A percentile compares a stretch with the other conserved stretches of the same genome.
phyloP scores from a whole-genome alignment of 1,140 invertebrate species.

The Intoshia linei region DNA sequence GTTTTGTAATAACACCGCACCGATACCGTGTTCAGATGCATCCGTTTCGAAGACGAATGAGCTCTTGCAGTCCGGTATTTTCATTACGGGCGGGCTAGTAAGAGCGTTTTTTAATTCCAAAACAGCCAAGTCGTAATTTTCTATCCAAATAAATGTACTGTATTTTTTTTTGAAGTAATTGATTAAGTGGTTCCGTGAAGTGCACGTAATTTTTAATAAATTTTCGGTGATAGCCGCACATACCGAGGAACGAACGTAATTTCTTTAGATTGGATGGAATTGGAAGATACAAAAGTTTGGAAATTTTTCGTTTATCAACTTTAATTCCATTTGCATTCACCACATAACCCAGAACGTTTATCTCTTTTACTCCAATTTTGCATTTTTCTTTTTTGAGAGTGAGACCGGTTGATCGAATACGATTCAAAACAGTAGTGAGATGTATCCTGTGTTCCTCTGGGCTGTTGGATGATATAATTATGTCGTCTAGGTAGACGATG shows the following conservation, averaged over 20 bases:
- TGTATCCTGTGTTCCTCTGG: background rate
- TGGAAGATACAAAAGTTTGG: background rate
- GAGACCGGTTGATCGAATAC: background rate
- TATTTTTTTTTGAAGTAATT: background rate
- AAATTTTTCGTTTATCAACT: background rate
- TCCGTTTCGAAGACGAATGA: too few relatives aligned
- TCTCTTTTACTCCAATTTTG: background rate
- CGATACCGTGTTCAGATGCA: too few relatives aligned
- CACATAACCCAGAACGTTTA: too few relatives aligned
- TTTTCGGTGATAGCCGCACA: background rate
- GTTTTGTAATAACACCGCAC: too few relatives aligned
- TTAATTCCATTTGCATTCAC: too few relatives aligned
- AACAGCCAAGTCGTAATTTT: background rate
- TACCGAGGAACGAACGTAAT: background rate
- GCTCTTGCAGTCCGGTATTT: too few relatives aligned
- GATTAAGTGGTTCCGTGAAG: background rate
- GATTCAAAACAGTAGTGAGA: background rate
- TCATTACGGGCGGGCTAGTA: too few relatives aligned
- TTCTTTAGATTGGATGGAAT: background rate
- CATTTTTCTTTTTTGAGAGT: background rate
- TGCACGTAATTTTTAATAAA: background rate
- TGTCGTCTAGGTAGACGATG: slow-evolving; percentile 4
- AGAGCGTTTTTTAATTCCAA: background rate
- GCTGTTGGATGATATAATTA: slow-evolving; percentile 1
- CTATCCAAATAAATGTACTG: background rate